Evolutionary conservation across 1,140 invertebrate genomes (phyloP), one percentile per base, ranked within the genome.

Genomic region (Rhagoletis zephyria): DNA sequence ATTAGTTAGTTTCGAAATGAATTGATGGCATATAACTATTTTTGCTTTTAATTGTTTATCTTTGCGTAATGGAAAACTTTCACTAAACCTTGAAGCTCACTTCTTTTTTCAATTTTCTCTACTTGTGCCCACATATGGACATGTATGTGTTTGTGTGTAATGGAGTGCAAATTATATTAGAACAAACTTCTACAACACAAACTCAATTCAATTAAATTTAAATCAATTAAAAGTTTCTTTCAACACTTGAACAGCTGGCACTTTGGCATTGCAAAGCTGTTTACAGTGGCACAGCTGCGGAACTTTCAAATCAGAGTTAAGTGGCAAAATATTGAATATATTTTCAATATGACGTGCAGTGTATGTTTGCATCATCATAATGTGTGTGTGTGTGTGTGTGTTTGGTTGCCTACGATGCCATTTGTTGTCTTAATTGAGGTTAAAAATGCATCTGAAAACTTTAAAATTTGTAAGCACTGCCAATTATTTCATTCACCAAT

Each of bases 131-230:
- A 5, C 74, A n/a, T 56, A 30, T 51, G 16, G n/a, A n/a, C n/a
- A n/a, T 81, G 74, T 30, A 2, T 7, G 16, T 81, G 14, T 51
- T 7, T 12, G 51, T 81, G 74, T n/a, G 74, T 81, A 81, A 81
- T 56, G 19, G 45, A 81, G 74, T 56, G 74, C 74, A 81, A 81
- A 81, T 81, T 81, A 59, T 81, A 48, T 81, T 81, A 81, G 74
- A n/a, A 56, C 74, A 56, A 81, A 81, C 16, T 81, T 81, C 30
- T 56, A 81, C 74, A 51, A 14, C 74, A 81, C 45, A 81, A 81
- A 81, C 74, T 56, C 48, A 81, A 81, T 81, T 81, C 74, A 81
- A 81, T 81, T 81, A 81, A 81, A 56, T 81, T 81, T 42, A n/a
- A 59, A 56, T 81, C 74, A 81, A 81, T 81, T 81, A 81, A 81